Base-by-base conservation (phyloP, 2,113 vertebrate genomes). In the Barnardius zonarius region DNA sequence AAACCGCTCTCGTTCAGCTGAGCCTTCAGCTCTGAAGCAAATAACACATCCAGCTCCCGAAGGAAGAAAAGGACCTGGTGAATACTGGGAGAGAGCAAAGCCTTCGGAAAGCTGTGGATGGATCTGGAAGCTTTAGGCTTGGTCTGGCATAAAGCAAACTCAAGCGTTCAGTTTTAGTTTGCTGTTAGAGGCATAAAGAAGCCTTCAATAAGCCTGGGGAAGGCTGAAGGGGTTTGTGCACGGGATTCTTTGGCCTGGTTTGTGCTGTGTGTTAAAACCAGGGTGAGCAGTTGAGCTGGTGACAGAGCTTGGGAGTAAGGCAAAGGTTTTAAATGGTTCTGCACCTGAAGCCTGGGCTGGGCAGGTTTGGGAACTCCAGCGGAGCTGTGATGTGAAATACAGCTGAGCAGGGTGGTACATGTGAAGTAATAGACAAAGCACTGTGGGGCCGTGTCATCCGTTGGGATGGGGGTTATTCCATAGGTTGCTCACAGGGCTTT, bases 361-460 rank as follows among this genome's bases (percentile, higher is more conserved):
- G 27, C 28, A 63, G 59, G 4, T 30, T 9, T 12, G 57, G 33
- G 31, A 23, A 7, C 43, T 44, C 43, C 43, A 44, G 43, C 17
- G 43, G 43, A 44, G 43, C 7, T 44, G 43, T 44, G 43, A 44
- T 44, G 43, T 44, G 17, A 17, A 44, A 44, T 44, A 7, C 44
- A 19, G 22, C 6, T 3, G 31, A 46, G 1, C 13, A 5, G n/a
- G 37, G 28, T 17, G 24, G 3, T 4, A 1, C 0, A 5, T 7
- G 5, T 3, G 16, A 27, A 49, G 28, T 57, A 25, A 20, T 11
- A 27, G 59, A 28, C 1, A 3, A 24, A 48, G 12, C 9, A 2
- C 7, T 17, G 19, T 8, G 44, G 49, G 12, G 14, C 23, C 17
- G 10, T 10, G 17, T 23, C 1, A 9, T 11, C 4, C 23, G 11